Evolutionary conservation across 2,113 vertebrate species (phyloP), one percentile per base, ranked within the genome.

Genomic region (Peromyscus maniculatus): DNA sequence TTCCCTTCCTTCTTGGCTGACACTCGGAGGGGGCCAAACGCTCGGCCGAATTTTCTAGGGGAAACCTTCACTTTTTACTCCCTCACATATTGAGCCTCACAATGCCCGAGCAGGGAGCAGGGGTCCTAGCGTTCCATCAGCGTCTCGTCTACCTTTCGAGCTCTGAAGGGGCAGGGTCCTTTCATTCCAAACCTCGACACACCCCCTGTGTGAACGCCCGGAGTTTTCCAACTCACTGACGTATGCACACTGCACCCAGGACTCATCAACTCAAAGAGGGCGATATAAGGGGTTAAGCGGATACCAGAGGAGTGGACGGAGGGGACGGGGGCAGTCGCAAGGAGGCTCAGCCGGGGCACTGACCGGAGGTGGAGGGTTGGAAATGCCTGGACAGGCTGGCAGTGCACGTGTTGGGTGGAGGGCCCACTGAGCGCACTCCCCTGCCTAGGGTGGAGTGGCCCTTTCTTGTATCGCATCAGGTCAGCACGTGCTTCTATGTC

Each of bases 371-470:
- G 36, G 36, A 55, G 13, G 46, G 67, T 7, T 67, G 88, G 52
- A 52, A 24, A 67, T 57, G 0, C 12, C 79, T 19, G 86, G 74
- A 8, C 52, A 36, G 66, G 43, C 26, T 19, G 72, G 87, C 33
- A 5, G 71, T 77, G n/a, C 72, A n/a, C 62, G 43, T 64, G 75
- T 33, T n/a, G 84, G 90, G 84, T 11, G 82, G 93, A 49, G 74
- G 55, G 87, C 90, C 62, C 88, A 39, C 21, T 22, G 62, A 59
- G 28, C 82, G 74, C 75, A 79, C 5, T 22, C 67, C 55, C 89
- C 93, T 66, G 15, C 79, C 31, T 75, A 52, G 66, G 96, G 72
- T 36, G 94, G 39, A 55, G 93, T 39, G 55, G 66, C 92, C 89
- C 43, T 28, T 67, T 10, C 67, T 4, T 33, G 80, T 74, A 39